Evolutionary conservation across 2,113 vertebrate species (phyloP), one percentile per base, ranked within the genome.

Genomic region (Pachyramphus minor): DNA sequence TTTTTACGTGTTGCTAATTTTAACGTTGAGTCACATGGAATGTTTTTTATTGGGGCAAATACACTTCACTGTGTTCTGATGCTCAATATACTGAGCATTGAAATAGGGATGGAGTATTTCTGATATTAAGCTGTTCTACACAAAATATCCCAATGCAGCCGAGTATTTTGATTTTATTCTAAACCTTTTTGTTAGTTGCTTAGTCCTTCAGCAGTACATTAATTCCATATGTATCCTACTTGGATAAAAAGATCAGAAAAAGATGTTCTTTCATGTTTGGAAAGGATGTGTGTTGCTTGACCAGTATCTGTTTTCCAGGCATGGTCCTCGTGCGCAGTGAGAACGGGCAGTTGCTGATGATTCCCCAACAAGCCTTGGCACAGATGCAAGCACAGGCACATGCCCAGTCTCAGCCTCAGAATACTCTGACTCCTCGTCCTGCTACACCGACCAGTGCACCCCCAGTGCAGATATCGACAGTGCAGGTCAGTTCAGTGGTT

Each of bases 331-430:
- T 99, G 58, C 98, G 99, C 41, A 99, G 99, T 15, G 99, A 99
- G 96, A 99, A 98, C 2, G 99, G 99, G 88, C 99, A 99, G 97
- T 93, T 99, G 96, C 89, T 99, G 89, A 98, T 99, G 99, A 99
- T 99, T 89, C 99, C 98, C 71, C 99, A 99, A 96, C 99, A 99
- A 94, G 98, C 99, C 58, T 93, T 99, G 98, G 99, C 99, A 8
- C 99, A 99, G 97, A 99, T 99, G 98, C 99, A 99, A 97, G 99
- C 99, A 22, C 99, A 99, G 98, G 98, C 99, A 17, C 99, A 99
- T 9, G 98, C 99, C 79, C 99, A 99, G 97, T 98, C 99, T 30
- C 99, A 99, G 97, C 98, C 99, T 89, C 99, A 99, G 95, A 98
- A 98, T 59, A 98, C 98, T 96, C 99, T 99, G 98, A 98, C 98